A percentile compares a stretch with the other conserved stretches of the same genome.
phyloP scores from a whole-genome alignment of 1,140 invertebrate species.

The Helicoverpa armigera region DNA sequence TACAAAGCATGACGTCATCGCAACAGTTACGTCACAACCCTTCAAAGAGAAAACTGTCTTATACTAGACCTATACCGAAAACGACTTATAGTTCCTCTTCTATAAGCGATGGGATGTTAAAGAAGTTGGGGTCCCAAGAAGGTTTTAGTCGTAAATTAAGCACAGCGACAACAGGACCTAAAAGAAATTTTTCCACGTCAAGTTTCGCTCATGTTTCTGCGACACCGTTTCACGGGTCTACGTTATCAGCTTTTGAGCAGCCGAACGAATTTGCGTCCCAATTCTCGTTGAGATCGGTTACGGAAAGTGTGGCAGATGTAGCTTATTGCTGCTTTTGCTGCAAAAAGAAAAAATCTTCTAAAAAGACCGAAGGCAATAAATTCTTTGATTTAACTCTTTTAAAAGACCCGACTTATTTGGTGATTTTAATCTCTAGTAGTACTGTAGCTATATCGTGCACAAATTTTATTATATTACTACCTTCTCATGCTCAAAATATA shows the following conservation, averaged over 20 bases:
- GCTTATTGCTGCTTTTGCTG: slow-evolving; percentile 82
- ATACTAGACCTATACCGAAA: slow-evolving; percentile 70
- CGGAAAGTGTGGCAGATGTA: slow-evolving; percentile 85
- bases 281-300: slow-evolving; percentile 90
- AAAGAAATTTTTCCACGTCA: slow-evolving; percentile 91
- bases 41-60: slow-evolving; percentile 76
- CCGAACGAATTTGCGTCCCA: slow-evolving; percentile 92
- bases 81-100: slow-evolving; percentile 70
- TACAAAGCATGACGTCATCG: slow-evolving; percentile 57
- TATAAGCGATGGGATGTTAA: slow-evolving; percentile 68
- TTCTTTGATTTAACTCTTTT: slow-evolving; percentile 92
- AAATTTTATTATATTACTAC: slow-evolving; percentile 93
- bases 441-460: slow-evolving; percentile 95
- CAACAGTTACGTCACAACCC: slow-evolving; percentile 70
- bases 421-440: slow-evolving; percentile 93
- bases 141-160: slow-evolving; percentile 71
- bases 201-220: slow-evolving; percentile 92
- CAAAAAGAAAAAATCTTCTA: slow-evolving; percentile 71
- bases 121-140: slow-evolving; percentile 72
- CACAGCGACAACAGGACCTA: slow-evolving; percentile 73
- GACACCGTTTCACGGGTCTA: slow-evolving; percentile 94
- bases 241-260: slow-evolving; percentile 89
- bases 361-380: slow-evolving; percentile 84
- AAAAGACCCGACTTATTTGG: slow-evolving; percentile 92
- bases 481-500: slow-evolving; percentile 90